Base-by-base conservation (phyloP, 2,797 vertebrate species). In the Kryptopterus vitreolus region DNA sequence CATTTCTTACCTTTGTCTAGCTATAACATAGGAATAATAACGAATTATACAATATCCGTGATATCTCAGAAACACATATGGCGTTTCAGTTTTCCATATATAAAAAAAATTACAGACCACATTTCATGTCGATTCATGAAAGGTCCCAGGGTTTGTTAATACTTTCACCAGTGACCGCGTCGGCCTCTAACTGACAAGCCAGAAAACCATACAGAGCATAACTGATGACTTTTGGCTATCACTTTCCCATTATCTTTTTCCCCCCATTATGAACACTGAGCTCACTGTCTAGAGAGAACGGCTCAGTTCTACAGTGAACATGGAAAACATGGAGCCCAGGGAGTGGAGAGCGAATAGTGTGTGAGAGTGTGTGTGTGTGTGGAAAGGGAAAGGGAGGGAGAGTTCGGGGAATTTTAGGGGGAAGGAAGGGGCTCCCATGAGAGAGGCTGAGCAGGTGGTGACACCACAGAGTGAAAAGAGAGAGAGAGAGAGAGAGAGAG, bases 391-490 rank as follows among this genome's bases (percentile, higher is more conserved):
- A 77, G 76, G 68, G 61, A 82, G 77, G 58, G 77, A 80, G 59
- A 66, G 35, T 68, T 74, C 74, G 52, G 81, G 77, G 65, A 66
- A 57, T 85, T 84, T 76, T 62, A 78, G 83, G 71, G 65, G 77
- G 59, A 84, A 87, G 78, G 84, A 68, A 82, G 77, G 87, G 83
- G 83, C 59, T 59, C 70, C 35, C 62, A 68, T 77, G 58, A 35
- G 84, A 78, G 61, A 81, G 76, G 58, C 79, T 76, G 79, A 82
- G 80, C 84, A 85, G 86, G 83, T 86, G 85, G 83, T 77, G 73
- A 74, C 77, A 81, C 46, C 31, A 61, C 35, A 68, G 52, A 72
- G 50, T 13, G 55, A 20, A 58, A 73, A 74, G n/a, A n/a, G 68
- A 83, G 55, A 85, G 33, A 82, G 48, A 61, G 81, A 81, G 77